Evolutionary conservation across 1,140 invertebrate species (phyloP), one percentile per base, ranked within the genome.

Genomic region (Hirudo medicinalis): DNA sequence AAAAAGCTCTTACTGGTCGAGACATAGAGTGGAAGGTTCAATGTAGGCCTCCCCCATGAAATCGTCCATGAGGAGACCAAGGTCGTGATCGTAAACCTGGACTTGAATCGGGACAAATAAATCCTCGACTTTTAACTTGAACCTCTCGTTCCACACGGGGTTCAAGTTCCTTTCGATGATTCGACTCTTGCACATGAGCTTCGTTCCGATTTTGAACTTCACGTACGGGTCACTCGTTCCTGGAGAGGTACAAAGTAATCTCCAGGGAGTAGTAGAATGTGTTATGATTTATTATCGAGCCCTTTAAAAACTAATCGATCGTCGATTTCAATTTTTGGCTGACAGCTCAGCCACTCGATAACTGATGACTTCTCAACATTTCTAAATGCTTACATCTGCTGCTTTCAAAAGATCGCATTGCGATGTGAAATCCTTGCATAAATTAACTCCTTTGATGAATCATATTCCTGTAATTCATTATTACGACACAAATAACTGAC

Each of bases 151-250:
- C 84, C 84, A 85, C 43, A 77, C 75, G n/a, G 84, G 84, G 76
- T 85, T 85, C n/a, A 85, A 76, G 73, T 81, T 83, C 75, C 83
- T 83, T 67, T 75, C 79, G 6, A 85, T 76, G 43, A 78, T 84
- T 69, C 80, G 78, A 75, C 79, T 83, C 76, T 80, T 83, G 74
- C 83, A 83, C 22, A 80, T 74, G 40, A 77, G 76, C 72, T 81
- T 79, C 25, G 76, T 77, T 15, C 78, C 78, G 67, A 82, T 77
- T 72, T 83, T 82, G 75, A 84, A 83, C 75, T 85, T 85, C 2
- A 85, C 83, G 76, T 85, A 85, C 0, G 84, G 84, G 75, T 85
- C 84, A 76, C 82, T 83, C 22, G 79, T 82, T 36, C 83, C 83
- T 81, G 76, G 9, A 75, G 75, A 43, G 29, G 22, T 25, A 13